These are phyloP conservation scores for Rhingia campestris DNA, from an alignment of 2,888 invertebrate species.

Conservation along the genomic window DNA sequence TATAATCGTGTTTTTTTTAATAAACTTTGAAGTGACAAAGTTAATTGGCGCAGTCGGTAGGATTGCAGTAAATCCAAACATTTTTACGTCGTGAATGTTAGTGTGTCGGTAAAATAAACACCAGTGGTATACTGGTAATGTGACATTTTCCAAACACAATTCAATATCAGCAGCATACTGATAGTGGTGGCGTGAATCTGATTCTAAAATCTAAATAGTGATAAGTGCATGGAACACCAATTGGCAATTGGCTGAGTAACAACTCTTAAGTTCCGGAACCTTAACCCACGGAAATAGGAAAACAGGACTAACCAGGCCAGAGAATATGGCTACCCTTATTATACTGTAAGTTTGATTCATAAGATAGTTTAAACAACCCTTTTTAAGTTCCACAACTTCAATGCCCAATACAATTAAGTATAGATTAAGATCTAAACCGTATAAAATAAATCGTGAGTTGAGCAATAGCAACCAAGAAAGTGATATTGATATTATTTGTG, in stretches of 20 bases:
- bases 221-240: neutral
- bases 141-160: neutral
- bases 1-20: no score
- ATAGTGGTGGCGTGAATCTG: conserved; percentile 1
- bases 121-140: neutral
- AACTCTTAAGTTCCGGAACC: conserved; percentile 1
- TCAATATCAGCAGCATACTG: conserved; percentile 1
- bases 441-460: neutral
- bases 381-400: neutral
- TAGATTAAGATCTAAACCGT: neutral
- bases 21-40: neutral
- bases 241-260: conserved; percentile 2
- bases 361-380: neutral
- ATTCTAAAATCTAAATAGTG: neutral
- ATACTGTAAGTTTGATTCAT: conserved; percentile 4
- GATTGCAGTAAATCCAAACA: conserved; percentile 3
- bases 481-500: neutral
- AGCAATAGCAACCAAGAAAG: neutral
- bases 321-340: neutral
- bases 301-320: neutral
- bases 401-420: neutral
- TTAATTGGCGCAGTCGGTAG: conserved; percentile 29
- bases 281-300: neutral
- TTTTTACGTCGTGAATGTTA: conserved; percentile 12
- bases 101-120: neutral